Evolutionary conservation across 2,797 vertebrate species (phyloP), one percentile per base, ranked within the genome.

Genomic region (Nannoperca obscura): DNA sequence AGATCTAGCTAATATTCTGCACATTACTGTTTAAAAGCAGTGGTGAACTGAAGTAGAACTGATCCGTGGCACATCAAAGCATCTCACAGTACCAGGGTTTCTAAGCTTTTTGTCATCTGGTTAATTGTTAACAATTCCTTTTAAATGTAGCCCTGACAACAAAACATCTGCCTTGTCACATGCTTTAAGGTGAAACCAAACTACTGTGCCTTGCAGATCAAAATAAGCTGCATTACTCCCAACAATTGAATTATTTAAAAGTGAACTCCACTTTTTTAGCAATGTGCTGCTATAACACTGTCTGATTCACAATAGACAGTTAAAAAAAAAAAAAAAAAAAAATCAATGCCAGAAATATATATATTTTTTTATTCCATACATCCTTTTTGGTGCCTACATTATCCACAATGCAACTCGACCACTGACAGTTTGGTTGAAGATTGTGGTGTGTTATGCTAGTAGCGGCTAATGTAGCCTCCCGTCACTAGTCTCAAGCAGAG

Each of bases 61-160:
- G 55, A 62, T 24, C 30, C n/a, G n/a, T 7, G 30, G 34, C 27
- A 60, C 17, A 53, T 44, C 10, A 63, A 64, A 53, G 22, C 7
- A 52, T 71, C 34, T 44, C 10, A 47, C 14, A 47, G 32, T n/a
- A 69, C 10, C 30, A 27, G 19, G 3, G 4, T 74, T 60, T 73
- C 5, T 36, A 40, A 68, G 30, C n/a, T 30, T 77, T 67, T 52
- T 30, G 38, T 52, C 13, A 65, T 71, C 13, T 34, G 53, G 58
- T 46, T 54, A 63, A 63, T 38, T 63, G 3, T 60, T 30, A 73
- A 22, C 34, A 58, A 53, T 58, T 40, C 30, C 14, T 62, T 66
- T 38, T 7, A 61, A 60, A 52, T 59, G 1, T 10, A 22, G n/a
- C 7, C 34, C 13, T 7, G 36, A 46, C 17, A 38, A 64, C 36